These are phyloP conservation scores for Xiphias gladius DNA, from an alignment of 2,113 vertebrate species.

Conservation along the genomic window DNA sequence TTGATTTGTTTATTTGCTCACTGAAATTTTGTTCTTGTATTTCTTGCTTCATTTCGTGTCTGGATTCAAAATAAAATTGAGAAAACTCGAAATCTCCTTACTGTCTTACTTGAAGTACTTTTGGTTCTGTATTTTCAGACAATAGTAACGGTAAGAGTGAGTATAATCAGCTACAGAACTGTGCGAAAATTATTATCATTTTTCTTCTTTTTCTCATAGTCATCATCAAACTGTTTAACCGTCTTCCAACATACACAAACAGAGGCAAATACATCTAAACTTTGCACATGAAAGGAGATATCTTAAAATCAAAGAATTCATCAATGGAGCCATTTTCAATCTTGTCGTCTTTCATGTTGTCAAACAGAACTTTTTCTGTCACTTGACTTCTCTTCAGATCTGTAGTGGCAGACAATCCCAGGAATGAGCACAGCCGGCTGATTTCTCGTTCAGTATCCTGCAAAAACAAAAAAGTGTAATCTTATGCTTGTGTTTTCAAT, in stretches of 20 bases:
- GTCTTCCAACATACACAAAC: background rate
- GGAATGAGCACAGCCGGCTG: conserved; percentile 76
- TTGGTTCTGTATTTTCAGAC: background rate
- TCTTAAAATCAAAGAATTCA: conserved; percentile 56
- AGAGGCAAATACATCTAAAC: conserved; percentile 25
- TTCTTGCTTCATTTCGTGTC: conserved; percentile 73
- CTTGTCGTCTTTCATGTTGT: conserved; percentile 83
- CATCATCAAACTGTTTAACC: conserved; percentile 65
- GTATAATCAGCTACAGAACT: conserved; percentile 12
- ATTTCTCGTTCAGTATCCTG: conserved; percentile 76
- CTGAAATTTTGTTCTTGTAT: conserved; percentile 66
- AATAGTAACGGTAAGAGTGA: background rate
- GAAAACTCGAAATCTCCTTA: conserved; percentile 20
- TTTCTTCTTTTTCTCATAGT: conserved; percentile 71
- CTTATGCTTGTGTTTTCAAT: background rate
- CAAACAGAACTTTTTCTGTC: conserved; percentile 76
- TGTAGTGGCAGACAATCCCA: conserved; percentile 69
- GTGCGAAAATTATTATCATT: conserved; percentile 59
- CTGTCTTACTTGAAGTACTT: background rate
- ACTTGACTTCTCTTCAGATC: conserved; percentile 35
- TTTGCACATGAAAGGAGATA: conserved; percentile 80
- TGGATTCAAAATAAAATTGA: conserved; percentile 78
- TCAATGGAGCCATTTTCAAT: conserved; percentile 76
- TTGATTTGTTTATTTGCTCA: conserved; percentile 54
- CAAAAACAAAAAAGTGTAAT: background rate